Evolutionary conservation across 1,140 invertebrate species (phyloP).

Genomic region (Drosophila nebulosa): DNA sequence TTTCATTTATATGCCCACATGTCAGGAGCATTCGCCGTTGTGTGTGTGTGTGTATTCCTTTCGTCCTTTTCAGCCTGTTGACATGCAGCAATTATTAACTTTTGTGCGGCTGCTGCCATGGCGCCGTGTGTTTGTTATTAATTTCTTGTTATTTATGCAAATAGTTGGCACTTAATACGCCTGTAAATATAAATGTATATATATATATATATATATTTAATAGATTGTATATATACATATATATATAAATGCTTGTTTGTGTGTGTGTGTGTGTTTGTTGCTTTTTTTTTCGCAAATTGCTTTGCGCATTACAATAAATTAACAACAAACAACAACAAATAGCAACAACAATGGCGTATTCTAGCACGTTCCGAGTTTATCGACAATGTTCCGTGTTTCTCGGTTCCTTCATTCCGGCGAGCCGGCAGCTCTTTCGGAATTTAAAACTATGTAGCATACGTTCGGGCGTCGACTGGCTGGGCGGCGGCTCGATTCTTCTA

Average conservation of each 20-base stretch:
- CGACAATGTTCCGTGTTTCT: conserved; percentile 38
- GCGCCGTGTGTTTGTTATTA: conserved; percentile 77
- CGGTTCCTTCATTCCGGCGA: neutral
- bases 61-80: conserved; percentile 47
- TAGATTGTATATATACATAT: neutral
- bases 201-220: conserved; percentile 12
- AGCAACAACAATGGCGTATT: conserved; percentile 8
- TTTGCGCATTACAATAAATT: conserved; percentile 72
- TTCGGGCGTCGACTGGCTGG: conserved; percentile 16
- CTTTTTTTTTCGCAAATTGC: conserved; percentile 48
- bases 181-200: conserved; percentile 40
- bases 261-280: conserved; percentile 7
- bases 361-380: conserved; percentile 63
- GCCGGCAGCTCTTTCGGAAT: conserved; percentile 39
- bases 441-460: conserved; percentile 44
- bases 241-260: neutral
- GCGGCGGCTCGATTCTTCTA: conserved; percentile 30
- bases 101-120: conserved; percentile 74
- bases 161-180: conserved; percentile 79
- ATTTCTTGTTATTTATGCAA: conserved; percentile 80
- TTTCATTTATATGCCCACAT: conserved; percentile 73
- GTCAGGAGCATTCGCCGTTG: conserved; percentile 26
- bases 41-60: neutral
- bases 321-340: conserved; percentile 44
- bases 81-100: conserved; percentile 78